Evolutionary conservation across 2,113 vertebrate genomes (phyloP).

Genomic region (Empidonax alnorum): DNA sequence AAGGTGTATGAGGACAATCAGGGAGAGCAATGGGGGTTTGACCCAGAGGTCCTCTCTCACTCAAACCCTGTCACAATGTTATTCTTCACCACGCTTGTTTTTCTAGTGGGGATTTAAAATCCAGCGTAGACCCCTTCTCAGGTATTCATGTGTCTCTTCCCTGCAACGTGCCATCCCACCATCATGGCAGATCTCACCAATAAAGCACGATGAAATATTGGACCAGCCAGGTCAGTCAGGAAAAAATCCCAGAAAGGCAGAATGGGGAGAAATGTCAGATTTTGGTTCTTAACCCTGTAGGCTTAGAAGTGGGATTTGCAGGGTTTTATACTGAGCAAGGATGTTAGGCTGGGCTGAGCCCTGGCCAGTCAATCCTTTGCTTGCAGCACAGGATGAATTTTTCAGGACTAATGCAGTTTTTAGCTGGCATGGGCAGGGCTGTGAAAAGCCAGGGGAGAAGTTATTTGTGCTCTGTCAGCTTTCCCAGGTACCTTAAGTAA

Average conservation of each 20-base stretch:
- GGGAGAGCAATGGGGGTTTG: not conserved
- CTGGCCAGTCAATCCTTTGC: not conserved
- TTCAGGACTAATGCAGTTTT: not conserved
- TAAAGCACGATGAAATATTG: not conserved
- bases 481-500: not conserved
- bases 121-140: not conserved
- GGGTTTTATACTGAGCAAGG: not conserved
- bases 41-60: not conserved
- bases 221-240: not conserved
- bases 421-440: not conserved
- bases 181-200: not conserved
- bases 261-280: not conserved
- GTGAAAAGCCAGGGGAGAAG: not conserved
- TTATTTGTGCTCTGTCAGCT: conserved; percentile 19
- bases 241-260: not conserved
- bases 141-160: not conserved
- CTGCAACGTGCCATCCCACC: not conserved
- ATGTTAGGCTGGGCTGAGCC: not conserved
- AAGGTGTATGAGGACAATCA: not conserved
- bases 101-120: not conserved
- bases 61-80: not conserved
- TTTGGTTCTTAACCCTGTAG: not conserved
- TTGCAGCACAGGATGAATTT: not conserved
- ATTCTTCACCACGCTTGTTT: not conserved
- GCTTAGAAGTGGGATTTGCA: not conserved